Evolutionary conservation across 2,888 invertebrate genomes (phyloP), one percentile per base, ranked within the genome.

Genomic region (Ectemnius lituratus): DNA sequence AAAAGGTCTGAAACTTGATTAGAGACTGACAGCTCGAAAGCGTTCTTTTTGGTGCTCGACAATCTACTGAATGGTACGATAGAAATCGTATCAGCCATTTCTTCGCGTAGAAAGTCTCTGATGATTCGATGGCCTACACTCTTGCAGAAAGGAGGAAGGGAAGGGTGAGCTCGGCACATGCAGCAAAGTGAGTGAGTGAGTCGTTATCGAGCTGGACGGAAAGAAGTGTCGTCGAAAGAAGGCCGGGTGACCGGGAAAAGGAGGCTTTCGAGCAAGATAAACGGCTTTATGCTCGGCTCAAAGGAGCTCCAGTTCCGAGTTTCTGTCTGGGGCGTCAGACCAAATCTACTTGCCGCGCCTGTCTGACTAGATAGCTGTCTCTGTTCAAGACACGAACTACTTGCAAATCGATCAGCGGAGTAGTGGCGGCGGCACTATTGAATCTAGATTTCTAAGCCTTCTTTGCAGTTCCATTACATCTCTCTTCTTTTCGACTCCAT

Each of bases 181-280:
- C 59, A n/a, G 23, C 45, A 76, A 71, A 72, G 57, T 60, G 79
- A 70, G 67, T 79, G 69, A 72, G 57, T 60, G 79, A 70, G 67
- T 79, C 70, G 75, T 75, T 77, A 75, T 80, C 77, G 72, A 70
- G 64, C 67, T 69, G 67, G 49, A 76, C 65, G 72, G 67, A 59
- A 63, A 74, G 77, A 68, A 66, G 77, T 64, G 65, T 67, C 66
- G 62, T 49, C 70, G 58, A 58, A 75, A 68, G 67, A 72, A 68
- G 60, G 63, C 47, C 58, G 65, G 67, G 57, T 60, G 70, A 63
- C 56, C 52, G 66, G 63, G 52, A 52, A 66, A 70, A 76, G 64
- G 72, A 65, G 63, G 11, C 73, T 72, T 72, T 72, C 71, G 63
- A 76, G 62, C 62, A 73, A 67, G 72, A 73, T 70, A 69, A 67